Conservation (phyloP, 2,888 invertebrate species). For the Drosophila eohydei region DNA sequence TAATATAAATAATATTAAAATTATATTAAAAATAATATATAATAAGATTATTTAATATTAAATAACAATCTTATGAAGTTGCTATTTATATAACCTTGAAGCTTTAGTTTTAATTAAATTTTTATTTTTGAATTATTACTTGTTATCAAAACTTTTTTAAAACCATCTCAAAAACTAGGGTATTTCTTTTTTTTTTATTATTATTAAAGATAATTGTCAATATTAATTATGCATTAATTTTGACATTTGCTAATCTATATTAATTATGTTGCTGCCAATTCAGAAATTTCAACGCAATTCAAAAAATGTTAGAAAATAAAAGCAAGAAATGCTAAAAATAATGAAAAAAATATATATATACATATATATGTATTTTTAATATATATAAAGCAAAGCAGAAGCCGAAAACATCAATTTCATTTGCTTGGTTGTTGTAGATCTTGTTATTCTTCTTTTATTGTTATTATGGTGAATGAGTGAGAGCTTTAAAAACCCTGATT, state of each 20-base stretch:
- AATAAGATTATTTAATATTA: too few relatives aligned
- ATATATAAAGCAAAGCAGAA: conserved; percentile 54
- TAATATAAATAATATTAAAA: too few relatives aligned
- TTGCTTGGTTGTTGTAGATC: conserved; percentile 25
- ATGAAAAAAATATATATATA: conserved; percentile 6
- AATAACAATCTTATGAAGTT: too few relatives aligned
- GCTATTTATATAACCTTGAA: too few relatives aligned
- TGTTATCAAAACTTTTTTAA: too few relatives aligned
- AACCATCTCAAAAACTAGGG: not conserved
- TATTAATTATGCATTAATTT: not conserved
- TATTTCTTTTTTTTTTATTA: not conserved
- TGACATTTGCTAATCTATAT: conserved; percentile 3
- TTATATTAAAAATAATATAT: too few relatives aligned
- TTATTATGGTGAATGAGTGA: conserved; percentile 3
- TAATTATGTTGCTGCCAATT: conserved; percentile 15
- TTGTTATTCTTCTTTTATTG: conserved; percentile 12
- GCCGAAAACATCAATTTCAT: conserved; percentile 22
- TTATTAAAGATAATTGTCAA: not conserved
- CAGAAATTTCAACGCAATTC: conserved; percentile 22
- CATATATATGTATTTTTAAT: conserved; percentile 2
- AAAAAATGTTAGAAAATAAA: conserved; percentile 17
- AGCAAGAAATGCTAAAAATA: conserved; percentile 44
- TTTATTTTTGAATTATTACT: too few relatives aligned
- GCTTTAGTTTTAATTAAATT: too few relatives aligned
- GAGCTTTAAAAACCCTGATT: conserved; percentile 20